These are phyloP conservation scores for Polymixis lichenea DNA, from an alignment of 2,888 invertebrate genomes.

Conservation along the genomic window DNA sequence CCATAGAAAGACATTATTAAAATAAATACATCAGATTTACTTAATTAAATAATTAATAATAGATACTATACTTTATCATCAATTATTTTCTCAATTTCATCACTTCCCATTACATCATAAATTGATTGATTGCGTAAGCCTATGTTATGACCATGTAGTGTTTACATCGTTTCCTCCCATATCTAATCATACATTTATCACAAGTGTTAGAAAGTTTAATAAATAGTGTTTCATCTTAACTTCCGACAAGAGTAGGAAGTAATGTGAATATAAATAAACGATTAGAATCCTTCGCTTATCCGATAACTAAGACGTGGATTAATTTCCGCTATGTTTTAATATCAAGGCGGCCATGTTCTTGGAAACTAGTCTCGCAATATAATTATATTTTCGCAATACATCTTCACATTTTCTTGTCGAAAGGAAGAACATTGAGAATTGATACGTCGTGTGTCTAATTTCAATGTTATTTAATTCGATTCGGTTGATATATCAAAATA, in stretches of 20 bases:
- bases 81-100: constrained; percentile 2
- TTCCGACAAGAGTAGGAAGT: constrained; percentile 43
- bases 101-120: not conserved
- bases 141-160: not conserved
- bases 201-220: constrained; percentile 17
- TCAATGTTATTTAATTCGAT: constrained; percentile 51
- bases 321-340: constrained; percentile 42
- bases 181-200: constrained; percentile 12
- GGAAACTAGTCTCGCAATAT: constrained; percentile 44
- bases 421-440: constrained; percentile 54
- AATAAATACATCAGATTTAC: no score
- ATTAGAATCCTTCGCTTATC: constrained; percentile 42
- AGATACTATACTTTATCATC: no score
- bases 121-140: constrained; percentile 16
- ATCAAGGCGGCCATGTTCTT: constrained; percentile 52
- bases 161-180: constrained; percentile 25
- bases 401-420: constrained; percentile 33
- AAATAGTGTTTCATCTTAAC: constrained; percentile 20
- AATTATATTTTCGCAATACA: constrained; percentile 44
- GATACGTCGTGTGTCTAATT: constrained; percentile 45
- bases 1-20: no score
- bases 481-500: constrained; percentile 51
- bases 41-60: no score
- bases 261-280: constrained; percentile 28
- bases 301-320: constrained; percentile 45